Evolutionary conservation across 1,140 invertebrate genomes (phyloP).

Genomic region (Plectus sambesii): DNA sequence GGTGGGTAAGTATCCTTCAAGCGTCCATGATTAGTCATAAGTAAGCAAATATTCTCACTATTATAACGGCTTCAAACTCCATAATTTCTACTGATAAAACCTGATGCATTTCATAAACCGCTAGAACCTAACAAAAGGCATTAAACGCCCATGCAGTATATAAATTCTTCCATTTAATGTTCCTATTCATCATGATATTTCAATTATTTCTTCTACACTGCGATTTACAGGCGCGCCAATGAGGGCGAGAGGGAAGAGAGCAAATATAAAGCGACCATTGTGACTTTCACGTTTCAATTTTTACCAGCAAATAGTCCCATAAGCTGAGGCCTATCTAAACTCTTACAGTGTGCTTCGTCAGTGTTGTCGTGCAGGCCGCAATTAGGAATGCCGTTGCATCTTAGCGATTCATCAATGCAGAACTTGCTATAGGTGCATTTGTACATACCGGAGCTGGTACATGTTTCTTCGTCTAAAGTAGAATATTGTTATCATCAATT

Average conservation of each 20-base stretch:
- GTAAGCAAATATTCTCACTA: too few species aligned
- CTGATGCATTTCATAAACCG: too few species aligned
- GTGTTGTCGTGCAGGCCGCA: slow-evolving; percentile 44
- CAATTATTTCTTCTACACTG: too few species aligned
- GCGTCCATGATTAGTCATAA: too few species aligned
- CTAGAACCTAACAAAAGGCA: too few species aligned
- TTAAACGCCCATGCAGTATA: too few species aligned
- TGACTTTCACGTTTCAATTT: slow-evolving; percentile 4
- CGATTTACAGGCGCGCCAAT: slow-evolving; percentile 1
- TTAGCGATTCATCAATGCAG: slow-evolving; percentile 34
- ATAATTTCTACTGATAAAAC: too few species aligned
- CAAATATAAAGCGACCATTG: neutral
- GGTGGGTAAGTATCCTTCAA: too few species aligned
- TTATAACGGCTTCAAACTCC: too few species aligned
- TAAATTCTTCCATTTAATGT: neutral
- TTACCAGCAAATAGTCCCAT: slow-evolving; percentile 1
- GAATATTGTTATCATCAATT: neutral
- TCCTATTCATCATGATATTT: slow-evolving; percentile 3
- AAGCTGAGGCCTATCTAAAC: neutral
- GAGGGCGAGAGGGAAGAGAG: slow-evolving; percentile 7
- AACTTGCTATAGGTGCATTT: slow-evolving; percentile 42
- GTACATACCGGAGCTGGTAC: slow-evolving; percentile 27
- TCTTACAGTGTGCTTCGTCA: slow-evolving; percentile 44
- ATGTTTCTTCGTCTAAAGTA: slow-evolving; percentile 32
- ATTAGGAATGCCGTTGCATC: slow-evolving; percentile 41